Conservation (phyloP, 2,113 vertebrate genomes). For the Oophaga pumilio region DNA sequence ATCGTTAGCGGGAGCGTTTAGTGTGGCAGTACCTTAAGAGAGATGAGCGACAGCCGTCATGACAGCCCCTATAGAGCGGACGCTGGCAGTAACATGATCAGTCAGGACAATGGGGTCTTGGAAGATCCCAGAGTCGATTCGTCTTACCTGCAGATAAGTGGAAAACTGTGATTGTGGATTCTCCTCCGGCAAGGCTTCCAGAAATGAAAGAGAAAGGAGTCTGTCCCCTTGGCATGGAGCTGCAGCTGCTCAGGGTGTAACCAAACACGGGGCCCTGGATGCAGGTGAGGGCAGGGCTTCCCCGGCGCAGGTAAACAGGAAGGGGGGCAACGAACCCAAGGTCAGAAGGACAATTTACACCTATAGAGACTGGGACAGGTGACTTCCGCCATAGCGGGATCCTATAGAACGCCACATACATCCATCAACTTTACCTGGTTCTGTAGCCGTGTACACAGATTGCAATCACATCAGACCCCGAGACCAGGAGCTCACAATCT, state of each 20-base stretch:
- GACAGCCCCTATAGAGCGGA: too few species aligned
- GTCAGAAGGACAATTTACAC: background rate
- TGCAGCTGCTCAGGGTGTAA: background rate
- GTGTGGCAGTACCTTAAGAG: too few species aligned
- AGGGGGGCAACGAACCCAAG: conserved; percentile 3
- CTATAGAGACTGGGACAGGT: background rate
- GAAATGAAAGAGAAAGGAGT: conserved; percentile 13
- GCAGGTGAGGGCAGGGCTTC: conserved; percentile 1
- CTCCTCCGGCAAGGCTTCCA: background rate
- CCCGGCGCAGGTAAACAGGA: conserved; percentile 37
- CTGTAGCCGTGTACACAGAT: background rate
- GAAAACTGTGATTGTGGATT: background rate
- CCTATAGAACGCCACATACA: background rate
- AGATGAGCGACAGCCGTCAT: too few species aligned
- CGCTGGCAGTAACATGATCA: too few species aligned
- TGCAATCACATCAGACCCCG: background rate
- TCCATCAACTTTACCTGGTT: too few species aligned
- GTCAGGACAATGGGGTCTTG: too few species aligned
- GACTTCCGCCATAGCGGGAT: background rate
- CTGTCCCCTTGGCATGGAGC: background rate
- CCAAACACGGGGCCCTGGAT: background rate
- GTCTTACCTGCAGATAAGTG: background rate
- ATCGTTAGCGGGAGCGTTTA: too few species aligned
- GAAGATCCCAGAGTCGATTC: background rate
- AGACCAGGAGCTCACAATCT: background rate